phyloP scores from a whole-genome alignment of 2,797 vertebrate genomes.

The Jordanella pulchra region DNA sequence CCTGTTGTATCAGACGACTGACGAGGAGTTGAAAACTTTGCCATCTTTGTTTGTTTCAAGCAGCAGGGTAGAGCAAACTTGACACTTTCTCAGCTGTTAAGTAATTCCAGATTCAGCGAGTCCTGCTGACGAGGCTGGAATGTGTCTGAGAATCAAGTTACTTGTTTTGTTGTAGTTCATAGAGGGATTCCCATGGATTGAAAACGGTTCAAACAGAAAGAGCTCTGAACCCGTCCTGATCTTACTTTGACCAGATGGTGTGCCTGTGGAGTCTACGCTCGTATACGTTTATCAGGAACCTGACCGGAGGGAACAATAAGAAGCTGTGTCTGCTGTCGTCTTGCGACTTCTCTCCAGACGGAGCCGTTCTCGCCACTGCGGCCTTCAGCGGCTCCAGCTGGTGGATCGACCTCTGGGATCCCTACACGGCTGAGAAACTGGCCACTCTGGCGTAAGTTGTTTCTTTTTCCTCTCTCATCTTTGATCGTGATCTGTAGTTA shows the following conservation, averaged over 20 bases:
- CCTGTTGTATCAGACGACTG: constrained; percentile 2
- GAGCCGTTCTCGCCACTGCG: constrained; percentile 89
- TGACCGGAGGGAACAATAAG: constrained; percentile 83
- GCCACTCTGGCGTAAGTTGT: constrained; percentile 85
- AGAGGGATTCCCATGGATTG: not conserved
- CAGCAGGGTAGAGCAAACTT: constrained; percentile 12
- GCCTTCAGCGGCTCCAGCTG: constrained; percentile 85
- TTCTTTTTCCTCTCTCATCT: not conserved
- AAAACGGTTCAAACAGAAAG: not conserved
- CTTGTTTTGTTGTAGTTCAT: not conserved
- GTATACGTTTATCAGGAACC: constrained; percentile 89
- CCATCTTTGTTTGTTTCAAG: not conserved
- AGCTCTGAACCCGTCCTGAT: not conserved
- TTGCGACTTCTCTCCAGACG: constrained; percentile 94
- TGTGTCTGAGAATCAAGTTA: not conserved
- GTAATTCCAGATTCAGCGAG: not conserved
- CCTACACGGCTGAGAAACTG: constrained; percentile 91
- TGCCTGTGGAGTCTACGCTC: constrained; percentile 94
- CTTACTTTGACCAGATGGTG: constrained; percentile 77
- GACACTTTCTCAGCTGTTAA: constrained; percentile 8
- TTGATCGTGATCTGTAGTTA: not conserved
- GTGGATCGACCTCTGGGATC: constrained; percentile 96
- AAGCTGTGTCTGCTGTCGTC: constrained; percentile 86
- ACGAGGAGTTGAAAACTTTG: not conserved
- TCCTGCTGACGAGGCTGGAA: constrained; percentile 8